These are phyloP conservation scores for Eclectus roratus DNA, from an alignment of 2,113 vertebrate genomes.

Conservation along the genomic window DNA sequence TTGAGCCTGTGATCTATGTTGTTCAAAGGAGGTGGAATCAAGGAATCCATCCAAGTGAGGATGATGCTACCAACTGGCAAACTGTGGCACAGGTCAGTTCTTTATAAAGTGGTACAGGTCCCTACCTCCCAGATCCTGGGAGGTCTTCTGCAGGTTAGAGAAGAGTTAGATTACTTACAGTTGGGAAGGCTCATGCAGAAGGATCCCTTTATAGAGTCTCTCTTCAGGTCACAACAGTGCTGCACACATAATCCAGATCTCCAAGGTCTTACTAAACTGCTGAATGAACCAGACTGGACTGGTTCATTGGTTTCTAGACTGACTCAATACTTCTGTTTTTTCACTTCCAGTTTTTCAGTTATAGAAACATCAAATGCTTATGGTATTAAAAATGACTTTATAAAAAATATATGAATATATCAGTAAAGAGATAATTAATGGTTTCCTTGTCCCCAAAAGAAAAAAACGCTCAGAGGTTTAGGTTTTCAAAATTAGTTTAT, in stretches of 20 bases:
- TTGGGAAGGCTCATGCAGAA: background rate
- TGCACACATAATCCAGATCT: background rate
- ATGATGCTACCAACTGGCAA: constrained; percentile 89
- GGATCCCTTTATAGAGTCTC: background rate
- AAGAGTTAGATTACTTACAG: background rate
- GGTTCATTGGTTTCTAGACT: background rate
- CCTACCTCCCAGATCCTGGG: background rate
- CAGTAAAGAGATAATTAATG: background rate
- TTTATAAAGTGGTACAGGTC: background rate
- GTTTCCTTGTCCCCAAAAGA: background rate
- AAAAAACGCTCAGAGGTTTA: background rate
- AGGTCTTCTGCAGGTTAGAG: background rate
- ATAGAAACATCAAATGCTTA: background rate
- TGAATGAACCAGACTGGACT: background rate
- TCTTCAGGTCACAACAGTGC: background rate
- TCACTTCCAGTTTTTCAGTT: background rate
- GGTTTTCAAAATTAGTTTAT: background rate
- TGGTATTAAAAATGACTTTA: background rate
- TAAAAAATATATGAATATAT: background rate
- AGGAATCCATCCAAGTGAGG: constrained; percentile 94
- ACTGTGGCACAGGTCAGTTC: constrained; percentile 87
- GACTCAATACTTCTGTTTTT: background rate
- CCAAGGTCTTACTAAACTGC: background rate
- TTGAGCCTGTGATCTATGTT: constrained; percentile 93
- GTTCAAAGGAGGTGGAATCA: constrained; percentile 94